Conservation (phyloP, 2,113 vertebrate genomes). For the Corythornis vintsioides region DNA sequence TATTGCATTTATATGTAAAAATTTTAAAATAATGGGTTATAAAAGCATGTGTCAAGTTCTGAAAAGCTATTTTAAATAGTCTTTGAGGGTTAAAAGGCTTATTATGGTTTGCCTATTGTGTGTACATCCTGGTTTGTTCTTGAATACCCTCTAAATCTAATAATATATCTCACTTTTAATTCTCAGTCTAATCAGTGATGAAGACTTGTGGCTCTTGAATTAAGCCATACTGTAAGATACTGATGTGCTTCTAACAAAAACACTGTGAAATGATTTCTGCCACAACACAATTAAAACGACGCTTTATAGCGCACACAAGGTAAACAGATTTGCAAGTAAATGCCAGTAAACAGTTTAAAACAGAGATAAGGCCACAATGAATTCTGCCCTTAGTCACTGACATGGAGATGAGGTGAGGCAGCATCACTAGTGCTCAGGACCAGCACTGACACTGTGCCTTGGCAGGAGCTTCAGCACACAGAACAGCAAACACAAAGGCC, state of each 20-base stretch:
- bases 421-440: conserved; percentile 46
- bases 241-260: conserved; percentile 42
- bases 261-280: conserved; percentile 46
- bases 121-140: conserved; percentile 27
- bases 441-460: neutral
- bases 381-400: conserved; percentile 76
- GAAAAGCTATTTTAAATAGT: conserved; percentile 52
- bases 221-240: conserved; percentile 23
- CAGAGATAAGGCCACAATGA: conserved; percentile 83
- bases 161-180: neutral
- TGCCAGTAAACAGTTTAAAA: conserved; percentile 73
- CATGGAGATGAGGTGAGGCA: conserved; percentile 70
- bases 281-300: conserved; percentile 11
- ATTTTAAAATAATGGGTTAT: conserved; percentile 42
- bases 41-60: conserved; percentile 50
- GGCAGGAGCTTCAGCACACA: neutral
- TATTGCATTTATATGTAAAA: conserved; percentile 63
- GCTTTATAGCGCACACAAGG: conserved; percentile 49
- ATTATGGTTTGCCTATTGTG: conserved; percentile 13
- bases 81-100: conserved; percentile 42
- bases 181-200: conserved; percentile 29
- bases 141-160: conserved; percentile 9
- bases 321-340: conserved; percentile 69
- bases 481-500: conserved; percentile 18
- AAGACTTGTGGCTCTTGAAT: conserved; percentile 54